Evolutionary conservation across 1,140 invertebrate species (phyloP), one percentile per base, ranked within the genome.

Genomic region (Drosophila funebris): DNA sequence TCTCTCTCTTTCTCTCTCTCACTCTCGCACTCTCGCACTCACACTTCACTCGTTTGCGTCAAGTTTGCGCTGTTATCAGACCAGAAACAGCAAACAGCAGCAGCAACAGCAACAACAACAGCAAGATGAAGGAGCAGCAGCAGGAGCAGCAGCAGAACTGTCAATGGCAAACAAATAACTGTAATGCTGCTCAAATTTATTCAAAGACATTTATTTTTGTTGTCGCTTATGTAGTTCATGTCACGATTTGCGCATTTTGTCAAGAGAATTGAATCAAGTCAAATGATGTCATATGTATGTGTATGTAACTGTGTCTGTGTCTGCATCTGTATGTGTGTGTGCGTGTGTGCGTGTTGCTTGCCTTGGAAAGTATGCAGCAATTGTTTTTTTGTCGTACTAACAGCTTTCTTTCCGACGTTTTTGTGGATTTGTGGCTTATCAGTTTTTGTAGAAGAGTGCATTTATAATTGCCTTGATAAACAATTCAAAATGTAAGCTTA

Each of bases 51-150:
- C 66, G 64, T 61, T 77, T 82, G 74, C 46, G 57, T 68, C 61
- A 58, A 82, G 63, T 82, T 87, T 76, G 60, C 74, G 67, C 74
- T 87, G 82, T 85, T 87, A 85, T 85, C 78, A 87, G 56, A 73
- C 48, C 77, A 75, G 68, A 57, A 60, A 68, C 54, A 68, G 64
- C 54, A 64, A 66, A 63, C 69, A 52, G 24, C 69, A 76, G 41
- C 71, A 75, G 24, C 41, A 62, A 20, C 53, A 58, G 22, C 50
- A 67, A 48, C 48, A 50, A 52, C 43, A 62, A 9, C 57, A 73
- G 18, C 31, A 54, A 29, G 52, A 61, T 18, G 37, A 48, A 54
- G 31, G 50, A 67, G 29, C 31, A 27, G 56, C 52, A 41, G 16
- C 4, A 33, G 29, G 20, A 14, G 18, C 2, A 50, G 22, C 1